phyloP scores from a whole-genome alignment of 1,140 invertebrate species.

The Zaprionus lachaisei region DNA sequence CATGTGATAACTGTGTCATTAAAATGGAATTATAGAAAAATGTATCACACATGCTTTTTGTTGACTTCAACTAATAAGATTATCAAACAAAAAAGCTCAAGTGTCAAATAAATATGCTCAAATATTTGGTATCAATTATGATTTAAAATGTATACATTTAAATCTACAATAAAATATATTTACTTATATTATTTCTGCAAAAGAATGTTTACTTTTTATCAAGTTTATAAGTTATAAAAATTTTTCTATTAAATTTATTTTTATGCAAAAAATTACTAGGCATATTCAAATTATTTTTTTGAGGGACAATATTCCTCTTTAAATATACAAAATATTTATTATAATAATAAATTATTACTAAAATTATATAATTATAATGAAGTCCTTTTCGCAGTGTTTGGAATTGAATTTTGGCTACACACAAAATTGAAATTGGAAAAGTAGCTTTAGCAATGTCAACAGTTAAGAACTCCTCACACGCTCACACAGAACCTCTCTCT shows the following conservation, averaged over 20 bases:
- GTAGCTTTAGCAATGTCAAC: slow-evolving; percentile 17
- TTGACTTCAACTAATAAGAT: neutral
- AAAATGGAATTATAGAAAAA: neutral
- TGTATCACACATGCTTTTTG: neutral
- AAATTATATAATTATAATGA: neutral
- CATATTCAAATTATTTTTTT: no score
- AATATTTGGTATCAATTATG: neutral
- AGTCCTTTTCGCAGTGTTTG: neutral
- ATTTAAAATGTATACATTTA: no score
- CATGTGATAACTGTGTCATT: neutral
- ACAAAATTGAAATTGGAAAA: slow-evolving; percentile 8
- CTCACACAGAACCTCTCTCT: neutral
- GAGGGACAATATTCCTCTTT: no score
- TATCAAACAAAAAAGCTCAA: no score
- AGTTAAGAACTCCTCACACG: neutral
- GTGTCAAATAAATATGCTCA: neutral
- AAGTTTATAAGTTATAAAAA: no score
- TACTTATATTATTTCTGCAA: no score
- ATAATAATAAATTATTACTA: neutral
- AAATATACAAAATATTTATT: neutral
- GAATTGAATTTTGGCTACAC: neutral
- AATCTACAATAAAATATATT: no score
- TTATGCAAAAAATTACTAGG: no score
- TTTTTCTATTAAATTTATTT: no score
- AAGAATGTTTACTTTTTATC: no score